These are phyloP conservation scores for Cydia splendana DNA, from an alignment of 1,140 invertebrate genomes.

Conservation along the genomic window DNA sequence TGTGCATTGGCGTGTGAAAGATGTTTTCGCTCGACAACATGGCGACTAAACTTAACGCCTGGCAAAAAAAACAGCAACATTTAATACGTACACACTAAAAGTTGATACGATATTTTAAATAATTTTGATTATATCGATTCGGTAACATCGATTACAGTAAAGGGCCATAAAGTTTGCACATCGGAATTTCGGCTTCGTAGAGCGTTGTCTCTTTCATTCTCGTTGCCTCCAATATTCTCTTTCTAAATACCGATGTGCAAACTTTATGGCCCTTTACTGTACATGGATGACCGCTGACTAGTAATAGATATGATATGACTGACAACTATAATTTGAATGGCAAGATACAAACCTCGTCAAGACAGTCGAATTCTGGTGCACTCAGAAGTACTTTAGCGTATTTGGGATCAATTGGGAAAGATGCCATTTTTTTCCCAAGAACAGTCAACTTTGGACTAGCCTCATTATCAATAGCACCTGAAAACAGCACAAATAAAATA, in stretches of 20 bases:
- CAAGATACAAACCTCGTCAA: constrained; percentile 85
- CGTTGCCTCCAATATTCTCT: too few relatives aligned
- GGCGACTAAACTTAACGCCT: constrained; percentile 81
- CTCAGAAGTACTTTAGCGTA: constrained; percentile 92
- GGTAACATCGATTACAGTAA: too few relatives aligned
- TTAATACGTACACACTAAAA: too few relatives aligned
- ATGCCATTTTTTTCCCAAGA: constrained; percentile 91
- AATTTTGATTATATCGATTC: too few relatives aligned
- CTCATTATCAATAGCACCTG: constrained; percentile 73
- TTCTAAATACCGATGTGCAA: too few relatives aligned
- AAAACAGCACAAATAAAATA: constrained; percentile 39
- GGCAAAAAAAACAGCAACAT: constrained; percentile 40
- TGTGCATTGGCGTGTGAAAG: constrained; percentile 80
- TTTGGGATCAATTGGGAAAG: constrained; percentile 95
- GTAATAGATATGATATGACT: too few relatives aligned
- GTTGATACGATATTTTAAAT: too few relatives aligned
- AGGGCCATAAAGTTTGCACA: too few relatives aligned
- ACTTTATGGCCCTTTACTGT: too few relatives aligned
- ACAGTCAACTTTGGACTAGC: constrained; percentile 84
- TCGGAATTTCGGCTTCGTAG: too few relatives aligned
- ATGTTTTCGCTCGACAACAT: constrained; percentile 83
- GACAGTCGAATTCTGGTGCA: constrained; percentile 88
- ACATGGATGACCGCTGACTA: too few relatives aligned
- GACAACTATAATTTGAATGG: not conserved
- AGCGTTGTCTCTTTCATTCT: too few relatives aligned